A percentile compares a stretch with the other conserved stretches of the same genome.
These are phyloP conservation scores for Caenorhabditis sp. DNA, from an alignment of 2,888 invertebrate genomes.

Conservation along the genomic window DNA sequence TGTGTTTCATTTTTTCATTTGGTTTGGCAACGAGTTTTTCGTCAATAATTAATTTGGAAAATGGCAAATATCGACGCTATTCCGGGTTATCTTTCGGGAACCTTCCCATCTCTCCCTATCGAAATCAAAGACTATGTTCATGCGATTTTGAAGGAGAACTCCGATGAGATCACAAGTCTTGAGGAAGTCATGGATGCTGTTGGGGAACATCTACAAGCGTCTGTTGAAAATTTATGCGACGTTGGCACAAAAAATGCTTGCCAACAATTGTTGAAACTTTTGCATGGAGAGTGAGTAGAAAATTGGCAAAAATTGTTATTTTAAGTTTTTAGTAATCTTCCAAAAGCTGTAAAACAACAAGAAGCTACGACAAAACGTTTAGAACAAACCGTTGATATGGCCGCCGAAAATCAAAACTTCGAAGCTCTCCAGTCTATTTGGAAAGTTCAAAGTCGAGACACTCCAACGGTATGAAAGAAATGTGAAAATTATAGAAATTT, in stretches of 20 bases:
- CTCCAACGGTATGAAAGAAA: constrained; percentile 52
- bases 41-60: constrained; percentile 54
- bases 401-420: constrained; percentile 59
- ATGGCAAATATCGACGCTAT: constrained; percentile 56
- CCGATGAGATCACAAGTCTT: constrained; percentile 60
- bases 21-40: constrained; percentile 60
- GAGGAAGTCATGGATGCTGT: constrained; percentile 67
- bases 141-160: constrained; percentile 63
- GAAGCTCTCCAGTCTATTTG: constrained; percentile 63
- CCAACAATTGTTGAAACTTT: constrained; percentile 55
- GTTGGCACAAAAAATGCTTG: constrained; percentile 56
- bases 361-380: constrained; percentile 58
- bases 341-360: constrained; percentile 42
- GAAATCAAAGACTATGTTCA: constrained; percentile 60
- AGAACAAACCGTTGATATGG: constrained; percentile 68
- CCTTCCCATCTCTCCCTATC: constrained; percentile 59
- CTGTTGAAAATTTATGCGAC: constrained; percentile 40
- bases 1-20: constrained; percentile 51
- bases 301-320: constrained; percentile 2
- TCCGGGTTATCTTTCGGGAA: constrained; percentile 54
- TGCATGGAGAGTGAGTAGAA: constrained; percentile 61
- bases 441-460: constrained; percentile 66
- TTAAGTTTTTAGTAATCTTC: constrained; percentile 43
- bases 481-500: background rate
- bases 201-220: constrained; percentile 60